Conservation (phyloP, 2,113 vertebrate species). For the Pungitius pungitius region DNA sequence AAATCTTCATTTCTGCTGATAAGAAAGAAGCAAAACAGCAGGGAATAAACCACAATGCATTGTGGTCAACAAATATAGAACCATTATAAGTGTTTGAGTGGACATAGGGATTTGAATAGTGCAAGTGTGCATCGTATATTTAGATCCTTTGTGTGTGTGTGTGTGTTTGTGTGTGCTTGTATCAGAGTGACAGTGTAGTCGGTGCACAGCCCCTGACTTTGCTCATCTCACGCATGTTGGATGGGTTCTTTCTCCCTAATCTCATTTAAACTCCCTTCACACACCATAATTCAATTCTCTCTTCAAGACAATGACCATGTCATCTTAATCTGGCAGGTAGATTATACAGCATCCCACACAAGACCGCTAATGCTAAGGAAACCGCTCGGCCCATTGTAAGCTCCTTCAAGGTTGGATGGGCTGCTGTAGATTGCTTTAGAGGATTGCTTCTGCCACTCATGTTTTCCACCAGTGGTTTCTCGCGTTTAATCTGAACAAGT, state of each 20-base stretch:
- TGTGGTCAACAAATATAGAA: slow-evolving; percentile 19
- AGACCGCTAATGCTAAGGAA: slow-evolving; percentile 73
- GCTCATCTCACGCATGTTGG: slow-evolving; percentile 61
- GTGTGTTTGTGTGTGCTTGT: slow-evolving; percentile 32
- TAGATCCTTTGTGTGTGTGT: slow-evolving; percentile 34
- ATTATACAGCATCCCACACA: slow-evolving; percentile 77
- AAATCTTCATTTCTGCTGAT: slow-evolving; percentile 24
- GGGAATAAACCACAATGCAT: slow-evolving; percentile 16
- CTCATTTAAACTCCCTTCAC: slow-evolving; percentile 79
- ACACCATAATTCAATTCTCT: slow-evolving; percentile 81
- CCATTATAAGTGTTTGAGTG: slow-evolving; percentile 16
- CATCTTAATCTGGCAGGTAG: slow-evolving; percentile 84
- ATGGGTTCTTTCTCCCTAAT: slow-evolving; percentile 74
- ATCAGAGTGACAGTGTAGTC: slow-evolving; percentile 15
- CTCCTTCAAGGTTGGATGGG: slow-evolving; percentile 74
- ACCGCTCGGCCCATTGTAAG: slow-evolving; percentile 67
- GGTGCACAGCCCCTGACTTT: slow-evolving; percentile 59
- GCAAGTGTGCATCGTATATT: slow-evolving; percentile 27
- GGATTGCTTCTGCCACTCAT: slow-evolving; percentile 74
- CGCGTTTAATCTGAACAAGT: slow-evolving; percentile 58
- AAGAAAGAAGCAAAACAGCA: slow-evolving; percentile 13
- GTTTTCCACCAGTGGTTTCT: slow-evolving; percentile 64
- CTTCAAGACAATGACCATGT: slow-evolving; percentile 81
- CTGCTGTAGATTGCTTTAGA: slow-evolving; percentile 73
- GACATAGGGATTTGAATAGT: slow-evolving; percentile 34